Evolutionary conservation across 2,113 vertebrate species (phyloP).

Genomic region (Eleginops maclovinus): DNA sequence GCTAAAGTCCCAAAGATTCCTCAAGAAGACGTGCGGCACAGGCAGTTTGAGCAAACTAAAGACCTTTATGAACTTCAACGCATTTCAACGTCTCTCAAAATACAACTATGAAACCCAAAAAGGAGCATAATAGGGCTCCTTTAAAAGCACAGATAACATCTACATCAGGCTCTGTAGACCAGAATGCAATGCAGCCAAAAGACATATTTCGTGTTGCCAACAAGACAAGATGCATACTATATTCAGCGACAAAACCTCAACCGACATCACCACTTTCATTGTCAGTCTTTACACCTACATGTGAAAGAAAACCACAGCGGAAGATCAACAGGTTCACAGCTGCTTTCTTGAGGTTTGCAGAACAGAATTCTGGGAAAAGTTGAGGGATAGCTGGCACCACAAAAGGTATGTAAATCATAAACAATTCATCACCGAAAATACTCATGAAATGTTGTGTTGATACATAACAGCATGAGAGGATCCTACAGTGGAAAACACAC

Average conservation of each 20-base stretch:
- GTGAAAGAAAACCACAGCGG: slow-evolving; percentile 7
- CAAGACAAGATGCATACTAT: slow-evolving; percentile 20
- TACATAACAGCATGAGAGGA: slow-evolving; percentile 5
- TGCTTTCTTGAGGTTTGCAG: slow-evolving; percentile 12
- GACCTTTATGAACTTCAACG: no score
- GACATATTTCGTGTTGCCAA: slow-evolving; percentile 11
- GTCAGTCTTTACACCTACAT: slow-evolving; percentile 38
- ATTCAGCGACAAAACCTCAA: slow-evolving; percentile 45
- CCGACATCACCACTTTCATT: slow-evolving; percentile 16
- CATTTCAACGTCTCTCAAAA: no score
- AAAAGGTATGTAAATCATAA: slow-evolving; percentile 30
- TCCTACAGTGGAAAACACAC: neutral
- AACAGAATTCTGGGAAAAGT: slow-evolving; percentile 13
- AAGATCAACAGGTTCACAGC: slow-evolving; percentile 50
- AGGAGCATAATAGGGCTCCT: neutral
- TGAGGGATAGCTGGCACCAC: slow-evolving; percentile 17
- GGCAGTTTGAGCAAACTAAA: no score
- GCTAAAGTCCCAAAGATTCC: no score
- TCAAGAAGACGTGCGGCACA: no score
- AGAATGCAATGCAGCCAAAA: slow-evolving; percentile 22
- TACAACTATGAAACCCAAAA: no score
- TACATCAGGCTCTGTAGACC: slow-evolving; percentile 27
- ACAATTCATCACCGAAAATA: slow-evolving; percentile 18
- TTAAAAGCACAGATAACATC: slow-evolving; percentile 20
- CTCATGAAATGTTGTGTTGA: slow-evolving; percentile 17